A percentile compares a stretch with the other conserved stretches of the same genome.
Conservation (phyloP, 2,888 invertebrate species). For the Heteromyza rotundicornis region DNA sequence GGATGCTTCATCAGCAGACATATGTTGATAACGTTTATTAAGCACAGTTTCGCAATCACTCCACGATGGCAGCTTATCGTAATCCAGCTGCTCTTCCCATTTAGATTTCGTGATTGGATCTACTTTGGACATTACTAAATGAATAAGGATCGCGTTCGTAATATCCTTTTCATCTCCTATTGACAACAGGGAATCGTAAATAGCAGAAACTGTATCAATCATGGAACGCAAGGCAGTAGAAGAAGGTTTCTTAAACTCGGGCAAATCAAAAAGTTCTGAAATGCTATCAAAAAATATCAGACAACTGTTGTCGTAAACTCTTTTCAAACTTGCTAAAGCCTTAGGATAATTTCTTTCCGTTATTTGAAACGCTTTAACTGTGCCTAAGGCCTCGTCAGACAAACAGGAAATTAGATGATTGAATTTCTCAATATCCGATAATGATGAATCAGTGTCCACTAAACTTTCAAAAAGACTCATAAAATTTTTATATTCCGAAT, state of each 20-base stretch:
- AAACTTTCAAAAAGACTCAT: neutral
- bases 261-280: slow-evolving; percentile 29
- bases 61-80: slow-evolving; percentile 23
- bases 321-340: slow-evolving; percentile 21
- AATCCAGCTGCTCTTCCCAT: slow-evolving; percentile 23
- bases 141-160: slow-evolving; percentile 29
- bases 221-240: slow-evolving; percentile 26
- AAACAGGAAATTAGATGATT: slow-evolving; percentile 28
- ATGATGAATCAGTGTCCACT: neutral
- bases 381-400: slow-evolving; percentile 28
- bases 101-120: slow-evolving; percentile 19
- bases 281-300: slow-evolving; percentile 31
- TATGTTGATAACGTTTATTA: too few relatives aligned
- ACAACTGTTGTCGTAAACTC: slow-evolving; percentile 28
- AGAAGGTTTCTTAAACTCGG: slow-evolving; percentile 27
- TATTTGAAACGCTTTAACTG: slow-evolving; percentile 27
- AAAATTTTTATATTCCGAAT: slow-evolving; percentile 6
- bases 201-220: slow-evolving; percentile 31
- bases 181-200: slow-evolving; percentile 28
- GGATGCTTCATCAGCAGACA: too few relatives aligned
- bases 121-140: slow-evolving; percentile 29
- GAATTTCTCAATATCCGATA: slow-evolving; percentile 26
- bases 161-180: slow-evolving; percentile 29
- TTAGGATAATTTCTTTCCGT: slow-evolving; percentile 28
- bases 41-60: too few relatives aligned